Percentiles rank a stretch among this genome's conserved stretches.
Evolutionary conservation across 2,797 vertebrate species (phyloP).

Genomic region (Luscinia megarhynchos): DNA sequence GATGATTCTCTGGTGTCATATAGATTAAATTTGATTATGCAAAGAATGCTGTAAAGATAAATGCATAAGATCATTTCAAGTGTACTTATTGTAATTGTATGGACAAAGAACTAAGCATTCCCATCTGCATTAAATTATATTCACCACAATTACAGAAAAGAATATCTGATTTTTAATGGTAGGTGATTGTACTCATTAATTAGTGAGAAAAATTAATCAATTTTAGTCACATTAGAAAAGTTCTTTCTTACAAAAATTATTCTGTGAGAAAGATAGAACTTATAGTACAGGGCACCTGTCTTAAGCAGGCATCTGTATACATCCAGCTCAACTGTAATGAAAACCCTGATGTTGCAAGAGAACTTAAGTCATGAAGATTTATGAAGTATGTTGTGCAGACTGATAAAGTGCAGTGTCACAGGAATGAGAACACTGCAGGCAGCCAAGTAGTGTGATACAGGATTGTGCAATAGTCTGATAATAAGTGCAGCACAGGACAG

Average conservation of each 20-base stretch:
- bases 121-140: not conserved
- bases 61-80: not conserved
- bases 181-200: not conserved
- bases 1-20: not conserved
- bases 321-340: not conserved
- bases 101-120: not conserved
- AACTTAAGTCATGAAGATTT: not conserved
- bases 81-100: not conserved
- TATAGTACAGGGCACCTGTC: not conserved
- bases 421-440: not conserved
- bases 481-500: not conserved
- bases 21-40: conserved; percentile 27
- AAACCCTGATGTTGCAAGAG: not conserved
- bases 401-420: not conserved
- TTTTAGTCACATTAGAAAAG: not conserved
- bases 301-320: not conserved
- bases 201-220: not conserved
- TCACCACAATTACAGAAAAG: not conserved
- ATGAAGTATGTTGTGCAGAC: not conserved
- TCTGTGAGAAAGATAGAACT: not conserved
- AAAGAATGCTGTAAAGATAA: conserved; percentile 5
- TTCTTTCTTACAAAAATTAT: not conserved
- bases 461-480: not conserved
- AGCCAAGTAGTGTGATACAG: not conserved
- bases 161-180: not conserved